phyloP scores from a whole-genome alignment of 2,797 vertebrate species.

The Diplodus puntazzo region DNA sequence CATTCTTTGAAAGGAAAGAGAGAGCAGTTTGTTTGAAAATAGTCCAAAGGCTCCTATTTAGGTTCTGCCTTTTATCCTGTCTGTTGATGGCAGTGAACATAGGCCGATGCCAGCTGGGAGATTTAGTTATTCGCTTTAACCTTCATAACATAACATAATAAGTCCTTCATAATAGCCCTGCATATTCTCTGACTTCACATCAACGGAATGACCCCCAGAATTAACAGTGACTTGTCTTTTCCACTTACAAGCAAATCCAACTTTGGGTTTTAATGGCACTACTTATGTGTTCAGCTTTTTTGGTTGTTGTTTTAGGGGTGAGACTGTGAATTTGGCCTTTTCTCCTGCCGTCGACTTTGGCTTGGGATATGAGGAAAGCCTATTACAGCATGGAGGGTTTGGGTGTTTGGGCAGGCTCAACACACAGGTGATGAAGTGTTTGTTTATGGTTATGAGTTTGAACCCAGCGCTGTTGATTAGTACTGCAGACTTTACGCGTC shows the following conservation, averaged over 20 bases:
- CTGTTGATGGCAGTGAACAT: conserved; percentile 28
- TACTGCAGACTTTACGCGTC: conserved; percentile 73
- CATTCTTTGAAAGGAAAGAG: conserved; percentile 46
- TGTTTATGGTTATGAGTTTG: conserved; percentile 86
- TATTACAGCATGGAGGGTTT: conserved; percentile 79
- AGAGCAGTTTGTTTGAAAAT: conserved; percentile 54
- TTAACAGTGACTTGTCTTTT: conserved; percentile 79
- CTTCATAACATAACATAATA: conserved; percentile 62
- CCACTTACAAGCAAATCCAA: conserved; percentile 63
- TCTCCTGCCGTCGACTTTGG: conserved; percentile 66
- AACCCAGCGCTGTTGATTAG: conserved; percentile 81
- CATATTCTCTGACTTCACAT: conserved; percentile 71
- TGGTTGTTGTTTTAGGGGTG: conserved; percentile 76
- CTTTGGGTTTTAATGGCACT: conserved; percentile 67
- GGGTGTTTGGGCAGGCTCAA: conserved; percentile 77
- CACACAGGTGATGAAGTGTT: conserved; percentile 83
- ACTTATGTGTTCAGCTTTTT: conserved; percentile 66
- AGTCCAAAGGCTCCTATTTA: conserved; percentile 16
- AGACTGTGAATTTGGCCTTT: conserved; percentile 71
- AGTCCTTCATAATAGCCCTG: conserved; percentile 62
- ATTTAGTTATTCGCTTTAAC: conserved; percentile 63
- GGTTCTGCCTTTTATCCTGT: conserved; percentile 35
- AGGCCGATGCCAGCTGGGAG: conserved; percentile 40
- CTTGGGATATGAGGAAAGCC: conserved; percentile 68
- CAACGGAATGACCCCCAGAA: conserved; percentile 60